phyloP scores from a whole-genome alignment of 2,797 vertebrate species.

The Neomorphus geoffroyi region DNA sequence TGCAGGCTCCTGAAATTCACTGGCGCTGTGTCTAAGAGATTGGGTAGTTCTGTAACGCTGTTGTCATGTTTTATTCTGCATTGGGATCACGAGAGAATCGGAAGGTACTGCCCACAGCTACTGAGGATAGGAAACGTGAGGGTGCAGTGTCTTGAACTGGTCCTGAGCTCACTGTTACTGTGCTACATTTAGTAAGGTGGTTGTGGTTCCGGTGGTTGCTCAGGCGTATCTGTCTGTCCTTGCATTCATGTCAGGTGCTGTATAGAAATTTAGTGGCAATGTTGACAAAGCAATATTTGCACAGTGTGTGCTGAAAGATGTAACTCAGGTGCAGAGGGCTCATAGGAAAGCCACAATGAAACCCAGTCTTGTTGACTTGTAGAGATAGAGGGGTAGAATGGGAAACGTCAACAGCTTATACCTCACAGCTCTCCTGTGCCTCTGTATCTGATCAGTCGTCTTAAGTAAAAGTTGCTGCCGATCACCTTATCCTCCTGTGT shows the following conservation, averaged over 20 bases:
- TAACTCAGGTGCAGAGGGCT: neutral
- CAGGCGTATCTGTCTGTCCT: neutral
- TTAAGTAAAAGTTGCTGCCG: neutral
- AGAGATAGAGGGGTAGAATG: neutral
- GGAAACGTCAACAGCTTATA: neutral
- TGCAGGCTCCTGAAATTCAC: neutral
- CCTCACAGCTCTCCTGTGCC: fast-evolving
- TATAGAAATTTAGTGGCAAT: fast-evolving
- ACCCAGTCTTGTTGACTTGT: neutral
- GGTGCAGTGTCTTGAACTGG: neutral
- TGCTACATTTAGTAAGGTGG: neutral
- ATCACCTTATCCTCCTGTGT: neutral
- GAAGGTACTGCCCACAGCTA: neutral
- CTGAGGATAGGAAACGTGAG: neutral
- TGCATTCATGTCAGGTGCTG: neutral
- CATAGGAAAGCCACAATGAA: fast-evolving
- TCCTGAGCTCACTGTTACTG: neutral
- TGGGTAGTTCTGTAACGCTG: neutral
- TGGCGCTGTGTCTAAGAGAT: neutral
- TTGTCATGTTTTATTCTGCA: neutral
- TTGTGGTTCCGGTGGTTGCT: neutral
- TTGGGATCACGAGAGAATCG: neutral
- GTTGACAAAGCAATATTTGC: neutral
- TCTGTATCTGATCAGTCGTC: fast-evolving
- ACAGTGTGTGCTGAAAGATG: neutral